Percentiles rank a stretch among this genome's conserved stretches.
Conservation (phyloP, 2,888 invertebrate genomes). For the Homarus gammarus region DNA sequence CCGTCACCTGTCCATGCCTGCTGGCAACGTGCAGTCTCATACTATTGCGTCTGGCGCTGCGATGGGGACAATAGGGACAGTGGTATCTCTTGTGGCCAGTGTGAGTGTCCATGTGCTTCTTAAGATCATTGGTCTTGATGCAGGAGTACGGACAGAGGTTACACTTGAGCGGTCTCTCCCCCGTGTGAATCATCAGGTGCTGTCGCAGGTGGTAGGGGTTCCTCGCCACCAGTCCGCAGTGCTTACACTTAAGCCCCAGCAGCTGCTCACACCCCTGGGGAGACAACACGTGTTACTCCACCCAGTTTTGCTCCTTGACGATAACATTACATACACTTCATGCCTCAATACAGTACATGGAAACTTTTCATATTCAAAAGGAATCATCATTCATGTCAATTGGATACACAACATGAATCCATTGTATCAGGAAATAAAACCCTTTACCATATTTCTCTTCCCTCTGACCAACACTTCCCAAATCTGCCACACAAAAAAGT, state of each 20-base stretch:
- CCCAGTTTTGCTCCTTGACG: slow-evolving; percentile 12
- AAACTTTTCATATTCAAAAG: neutral
- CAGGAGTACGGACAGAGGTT: slow-evolving; percentile 64
- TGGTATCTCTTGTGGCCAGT: slow-evolving; percentile 65
- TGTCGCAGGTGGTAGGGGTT: slow-evolving; percentile 63
- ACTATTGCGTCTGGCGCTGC: slow-evolving; percentile 64
- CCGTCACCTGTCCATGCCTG: slow-evolving; percentile 49
- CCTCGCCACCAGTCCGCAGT: slow-evolving; percentile 63
- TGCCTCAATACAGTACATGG: neutral
- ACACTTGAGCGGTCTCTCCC: slow-evolving; percentile 65
- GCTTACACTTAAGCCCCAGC: slow-evolving; percentile 58
- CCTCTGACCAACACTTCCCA: too few species aligned
- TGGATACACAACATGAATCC: too few species aligned
- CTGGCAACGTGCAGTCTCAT: slow-evolving; percentile 63
- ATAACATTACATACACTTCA: slow-evolving; percentile 3
- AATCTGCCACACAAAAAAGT: too few species aligned
- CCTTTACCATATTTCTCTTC: too few species aligned
- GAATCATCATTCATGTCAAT: neutral
- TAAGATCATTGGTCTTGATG: slow-evolving; percentile 71
- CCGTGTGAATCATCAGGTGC: slow-evolving; percentile 65
- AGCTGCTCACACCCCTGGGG: slow-evolving; percentile 59
- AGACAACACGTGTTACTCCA: slow-evolving; percentile 70
- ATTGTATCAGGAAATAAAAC: too few species aligned
- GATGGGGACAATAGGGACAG: slow-evolving; percentile 66
- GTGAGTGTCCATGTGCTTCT: slow-evolving; percentile 71